Evolutionary conservation across 2,888 invertebrate genomes (phyloP), one percentile per base, ranked within the genome.

Genomic region (Stenodema calcarata): DNA sequence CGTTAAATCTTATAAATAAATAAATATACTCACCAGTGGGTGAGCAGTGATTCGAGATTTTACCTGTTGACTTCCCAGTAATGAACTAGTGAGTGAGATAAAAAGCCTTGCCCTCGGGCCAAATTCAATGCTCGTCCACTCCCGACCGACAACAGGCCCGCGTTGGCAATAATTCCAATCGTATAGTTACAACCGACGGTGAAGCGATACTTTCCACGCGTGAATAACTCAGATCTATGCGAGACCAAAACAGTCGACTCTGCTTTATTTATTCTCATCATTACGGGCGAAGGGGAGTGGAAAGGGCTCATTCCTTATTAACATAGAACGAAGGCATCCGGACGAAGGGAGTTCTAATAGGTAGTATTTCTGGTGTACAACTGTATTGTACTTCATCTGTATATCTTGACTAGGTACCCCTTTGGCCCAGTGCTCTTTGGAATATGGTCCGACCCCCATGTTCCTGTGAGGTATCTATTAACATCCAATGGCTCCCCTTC

Each of bases 401-500:
- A 62, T 82, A 62, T 35, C 82, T 54, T 82, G 82, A 82, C 82
- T 82, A n/a, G n/a, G n/a, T n/a, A 35, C 62, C 14, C 69, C 41
- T 82, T 80, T 84, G 73, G 84, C 84, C 84, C 44, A 75, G 84
- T 84, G 84, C 84, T 84, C 84, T 84, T 84, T 75, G 23, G 69
- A 41, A 41, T 42, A 42, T 70, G 84, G 84, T 75, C 73, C 2
- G 41, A 69, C 82, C 69, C 82, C n/a, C 42, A 69, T 69, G 69
- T 42, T 62, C 75, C 16, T 84, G 84, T 70, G 84, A 28, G 84
- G 84, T 73, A 73, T 84, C 84, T 47, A 84, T 84, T 84, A 84
- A 73, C 84, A 84, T 84, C 84, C 84, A 73, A 84, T 84, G 75
- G 84, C 47, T 42, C 54, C 23, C 18, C 42, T 27, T 28, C 28